These are phyloP conservation scores for Drosophila neocordata DNA, from an alignment of 1,140 invertebrate genomes.

Conservation along the genomic window DNA sequence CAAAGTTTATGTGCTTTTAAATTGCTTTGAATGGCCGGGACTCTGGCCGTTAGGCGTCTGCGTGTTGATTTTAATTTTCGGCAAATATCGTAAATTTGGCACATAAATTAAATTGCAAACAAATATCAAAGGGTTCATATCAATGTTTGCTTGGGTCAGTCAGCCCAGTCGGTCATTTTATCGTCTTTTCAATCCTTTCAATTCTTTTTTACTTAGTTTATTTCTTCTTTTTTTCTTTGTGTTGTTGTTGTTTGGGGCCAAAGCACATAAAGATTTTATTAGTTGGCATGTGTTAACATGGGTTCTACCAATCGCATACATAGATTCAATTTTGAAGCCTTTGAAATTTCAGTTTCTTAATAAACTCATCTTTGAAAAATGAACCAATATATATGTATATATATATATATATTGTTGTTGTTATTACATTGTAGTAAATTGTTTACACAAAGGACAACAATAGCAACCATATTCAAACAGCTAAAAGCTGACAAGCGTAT, in stretches of 20 bases:
- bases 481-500: neutral
- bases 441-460: constrained; percentile 29
- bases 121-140: constrained; percentile 71
- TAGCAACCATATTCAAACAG: constrained; percentile 20
- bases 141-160: constrained; percentile 36
- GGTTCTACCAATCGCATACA: constrained; percentile 30
- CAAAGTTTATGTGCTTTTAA: constrained; percentile 49
- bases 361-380: constrained; percentile 28
- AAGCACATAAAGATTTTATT: constrained; percentile 72
- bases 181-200: constrained; percentile 14
- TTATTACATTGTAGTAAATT: neutral
- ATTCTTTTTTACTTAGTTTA: neutral
- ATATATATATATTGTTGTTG: neutral
- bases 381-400: no score
- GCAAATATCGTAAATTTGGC: constrained; percentile 66
- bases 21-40: constrained; percentile 49
- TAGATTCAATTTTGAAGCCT: constrained; percentile 34
- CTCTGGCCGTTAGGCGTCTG: neutral
- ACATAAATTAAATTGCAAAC: constrained; percentile 74
- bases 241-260: constrained; percentile 9
- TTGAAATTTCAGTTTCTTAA: constrained; percentile 50
- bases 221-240: neutral
- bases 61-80: constrained; percentile 68
- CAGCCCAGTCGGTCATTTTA: constrained; percentile 14
- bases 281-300: constrained; percentile 70